phyloP scores from a whole-genome alignment of 2,888 invertebrate genomes.

The Microdon myrmicae region DNA sequence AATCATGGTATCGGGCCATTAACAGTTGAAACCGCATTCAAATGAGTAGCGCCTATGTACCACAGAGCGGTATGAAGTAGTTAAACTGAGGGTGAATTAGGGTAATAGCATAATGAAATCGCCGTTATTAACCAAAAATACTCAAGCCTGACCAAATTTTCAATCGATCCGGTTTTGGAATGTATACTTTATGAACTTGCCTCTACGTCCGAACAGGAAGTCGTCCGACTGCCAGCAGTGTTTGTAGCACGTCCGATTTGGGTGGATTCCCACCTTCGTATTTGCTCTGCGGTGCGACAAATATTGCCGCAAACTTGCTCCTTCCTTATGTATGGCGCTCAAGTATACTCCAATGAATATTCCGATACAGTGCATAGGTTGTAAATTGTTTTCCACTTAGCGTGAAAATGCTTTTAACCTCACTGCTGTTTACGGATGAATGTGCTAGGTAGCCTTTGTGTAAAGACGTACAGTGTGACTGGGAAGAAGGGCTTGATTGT shows the following conservation, averaged over 20 bases:
- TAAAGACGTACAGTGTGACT: constrained; percentile 16
- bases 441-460: constrained; percentile 36
- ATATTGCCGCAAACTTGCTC: constrained; percentile 22
- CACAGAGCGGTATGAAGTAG: no score
- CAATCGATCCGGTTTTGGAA: constrained; percentile 54
- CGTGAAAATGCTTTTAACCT: constrained; percentile 56
- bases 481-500: not conserved
- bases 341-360: constrained; percentile 36
- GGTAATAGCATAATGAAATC: constrained; percentile 54
- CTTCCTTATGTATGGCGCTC: constrained; percentile 16
- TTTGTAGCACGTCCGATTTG: constrained; percentile 20
- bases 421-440: constrained; percentile 44
- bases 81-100: constrained; percentile 47
- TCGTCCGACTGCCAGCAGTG: constrained; percentile 29
- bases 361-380: constrained; percentile 41
- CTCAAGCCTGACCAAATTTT: constrained; percentile 56
- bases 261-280: constrained; percentile 9
- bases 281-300: constrained; percentile 41
- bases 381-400: constrained; percentile 57
- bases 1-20: constrained; percentile 42
- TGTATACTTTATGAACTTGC: constrained; percentile 44
- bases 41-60: no score
- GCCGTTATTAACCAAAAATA: constrained; percentile 56
- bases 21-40: constrained; percentile 31
- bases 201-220: constrained; percentile 10